Base-by-base conservation (phyloP, 2,797 vertebrate genomes). In the Dicrostonyx torquatus region DNA sequence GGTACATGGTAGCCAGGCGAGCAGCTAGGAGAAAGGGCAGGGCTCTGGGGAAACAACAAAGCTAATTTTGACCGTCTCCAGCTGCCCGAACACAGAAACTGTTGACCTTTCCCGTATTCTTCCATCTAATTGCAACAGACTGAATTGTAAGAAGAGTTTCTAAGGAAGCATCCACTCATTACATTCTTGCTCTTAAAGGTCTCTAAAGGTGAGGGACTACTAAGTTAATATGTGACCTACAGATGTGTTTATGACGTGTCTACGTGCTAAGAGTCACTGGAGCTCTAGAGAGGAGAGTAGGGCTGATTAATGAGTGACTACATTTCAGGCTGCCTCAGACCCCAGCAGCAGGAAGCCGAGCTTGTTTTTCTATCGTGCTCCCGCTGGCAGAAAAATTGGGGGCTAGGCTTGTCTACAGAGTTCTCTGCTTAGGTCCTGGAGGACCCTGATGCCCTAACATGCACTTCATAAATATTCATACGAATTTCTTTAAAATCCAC, bases 141-240 rank as follows among this genome's bases (percentile, higher is more conserved):
- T 37, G 8, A 53, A 70, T 50, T 55, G 66, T 55, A 40, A 72
- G 50, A 29, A 72, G 45, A 72, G 66, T 68, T 29, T 87, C 48
- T 87, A 53, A 87, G 84, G 55, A 72, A 87, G 84, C 66, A 50
- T 72, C 1, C 7, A 6, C 83, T 85, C 4, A 14, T 50, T 87
- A 70, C 83, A 55, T 55, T 87, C 48, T 55, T 87, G 48, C 48
- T 87, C 66, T 72, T 55, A 87, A 72, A 87, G 48, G 66, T 55
- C 53, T 87, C n/a, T 29, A 87, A 72, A 72, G 66, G 48, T 29
- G 17, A 87, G 66, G 48, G 34, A 29, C 14, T 66, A 55, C 66
- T 87, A 87, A 72, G 66, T 87, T 87, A 86, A 86, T 86, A 70
- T 40, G 50, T 86, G 64, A 72, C 50, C 48, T 86, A 50, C 84